Percentiles rank a stretch among this genome's conserved stretches.
phyloP scores from a whole-genome alignment of 2,888 invertebrate species.

The Caenorhabditis sulstoni region DNA sequence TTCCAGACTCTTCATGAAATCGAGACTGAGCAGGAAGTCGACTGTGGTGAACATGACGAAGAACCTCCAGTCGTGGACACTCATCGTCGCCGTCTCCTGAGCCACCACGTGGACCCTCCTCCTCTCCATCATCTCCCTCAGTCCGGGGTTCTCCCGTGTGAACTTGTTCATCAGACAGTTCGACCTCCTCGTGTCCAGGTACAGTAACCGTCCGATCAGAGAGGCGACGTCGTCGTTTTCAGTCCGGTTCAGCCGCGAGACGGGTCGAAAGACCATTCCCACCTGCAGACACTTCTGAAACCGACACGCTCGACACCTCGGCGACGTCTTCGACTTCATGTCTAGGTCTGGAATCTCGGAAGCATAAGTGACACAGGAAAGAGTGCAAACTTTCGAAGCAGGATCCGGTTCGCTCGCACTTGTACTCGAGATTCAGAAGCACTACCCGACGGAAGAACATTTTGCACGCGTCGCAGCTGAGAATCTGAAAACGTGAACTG shows the following conservation, averaged over 20 bases:
- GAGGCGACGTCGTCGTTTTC: background rate
- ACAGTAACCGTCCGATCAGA: background rate
- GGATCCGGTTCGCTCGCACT: background rate
- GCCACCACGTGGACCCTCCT: background rate
- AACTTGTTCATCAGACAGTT: slow-evolving; percentile 9
- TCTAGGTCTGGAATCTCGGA: no score
- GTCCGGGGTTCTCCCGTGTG: background rate
- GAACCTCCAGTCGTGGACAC: background rate
- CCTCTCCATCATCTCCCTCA: background rate
- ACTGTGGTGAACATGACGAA: background rate
- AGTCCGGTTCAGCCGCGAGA: background rate
- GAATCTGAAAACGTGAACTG: background rate
- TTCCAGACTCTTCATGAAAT: slow-evolving; percentile 5
- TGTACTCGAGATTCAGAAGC: background rate
- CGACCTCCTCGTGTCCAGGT: background rate
- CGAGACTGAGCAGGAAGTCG: slow-evolving; percentile 5
- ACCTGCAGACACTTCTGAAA: slow-evolving; percentile 34
- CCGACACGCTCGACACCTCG: slow-evolving; percentile 37
- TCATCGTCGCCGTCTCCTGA: background rate
- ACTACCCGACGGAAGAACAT: slow-evolving; percentile 13
- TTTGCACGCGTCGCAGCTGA: slow-evolving; percentile 1
- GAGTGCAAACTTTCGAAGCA: background rate
- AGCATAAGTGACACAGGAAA: no score
- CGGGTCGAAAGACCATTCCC: slow-evolving; percentile 14
- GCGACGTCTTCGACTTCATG: background rate